Percentiles rank a stretch among this genome's conserved stretches.
Evolutionary conservation across 2,797 vertebrate species (phyloP).

Genomic region (Fundulus diaphanus): DNA sequence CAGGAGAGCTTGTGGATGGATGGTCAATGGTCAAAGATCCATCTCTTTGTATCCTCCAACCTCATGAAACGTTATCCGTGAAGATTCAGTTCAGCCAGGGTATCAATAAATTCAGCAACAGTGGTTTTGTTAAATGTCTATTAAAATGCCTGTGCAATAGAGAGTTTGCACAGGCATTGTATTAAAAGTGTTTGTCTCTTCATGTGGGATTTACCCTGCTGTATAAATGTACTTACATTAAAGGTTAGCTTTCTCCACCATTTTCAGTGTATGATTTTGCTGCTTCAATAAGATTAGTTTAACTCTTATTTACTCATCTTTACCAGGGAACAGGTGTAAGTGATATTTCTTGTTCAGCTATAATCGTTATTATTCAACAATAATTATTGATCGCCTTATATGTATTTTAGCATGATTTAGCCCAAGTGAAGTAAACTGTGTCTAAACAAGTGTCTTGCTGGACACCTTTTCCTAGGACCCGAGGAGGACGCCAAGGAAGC

Average conservation of each 20-base stretch:
- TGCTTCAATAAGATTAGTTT: neutral
- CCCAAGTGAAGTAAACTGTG: neutral
- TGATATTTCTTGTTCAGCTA: neutral
- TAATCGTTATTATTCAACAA: no score
- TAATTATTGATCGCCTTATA: no score
- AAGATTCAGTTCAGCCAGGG: no score
- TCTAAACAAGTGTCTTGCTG: neutral
- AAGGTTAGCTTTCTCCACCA: neutral
- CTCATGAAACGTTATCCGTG: no score
- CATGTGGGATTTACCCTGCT: neutral
- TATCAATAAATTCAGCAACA: no score
- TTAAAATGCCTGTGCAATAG: no score
- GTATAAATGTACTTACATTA: neutral
- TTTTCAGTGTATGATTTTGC: neutral
- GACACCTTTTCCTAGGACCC: conserved; percentile 81
- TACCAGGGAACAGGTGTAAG: neutral
- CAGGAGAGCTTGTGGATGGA: neutral
- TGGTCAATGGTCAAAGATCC: neutral
- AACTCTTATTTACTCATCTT: neutral
- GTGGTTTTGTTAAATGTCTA: neutral
- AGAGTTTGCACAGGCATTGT: no score
- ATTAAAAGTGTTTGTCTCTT: neutral
- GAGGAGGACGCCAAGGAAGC: conserved; percentile 88
- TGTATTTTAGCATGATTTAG: neutral
- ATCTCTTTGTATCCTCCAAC: neutral